Evolutionary conservation across 2,797 vertebrate species (phyloP), one percentile per base, ranked within the genome.

Genomic region (Manis pentadactyla): DNA sequence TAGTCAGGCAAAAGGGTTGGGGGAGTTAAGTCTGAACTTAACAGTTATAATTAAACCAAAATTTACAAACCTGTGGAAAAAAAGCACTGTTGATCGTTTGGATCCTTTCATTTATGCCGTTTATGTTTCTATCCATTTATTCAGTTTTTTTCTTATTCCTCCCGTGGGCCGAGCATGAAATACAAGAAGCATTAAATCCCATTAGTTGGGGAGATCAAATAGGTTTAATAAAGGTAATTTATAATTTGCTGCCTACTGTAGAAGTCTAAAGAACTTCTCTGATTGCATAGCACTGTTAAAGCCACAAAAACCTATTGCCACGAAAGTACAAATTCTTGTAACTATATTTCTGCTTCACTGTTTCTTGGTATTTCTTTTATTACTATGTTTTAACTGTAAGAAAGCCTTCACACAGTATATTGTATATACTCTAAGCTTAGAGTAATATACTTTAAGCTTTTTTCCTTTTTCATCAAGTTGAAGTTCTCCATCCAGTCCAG

Each of bases 201-300:
- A 85, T 77, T 77, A 91, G 55, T 71, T 88, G 55, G 46, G 59
- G 39, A 74, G 7, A 61, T 57, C 55, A 93, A 39, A 12, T 74
- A 68, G 87, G 68, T 51, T 51, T 96, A 59, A 88, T 84, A 78
- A 71, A 74, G 46, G 51, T 90, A 34, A 46, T 85, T 79, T 92
- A 66, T 63, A 64, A 74, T 79, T 55, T 84, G 42, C 12, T 84
- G 17, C 3, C 0, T 82, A 13, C 87, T 90, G 31, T 85, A 29
- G 49, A 89, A 57, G 7, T 61, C 42, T 29, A 37, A 37, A 74
- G 64, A 75, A 59, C 46, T 25, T 27, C 42, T 90, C 31, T 82
- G 29, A 29, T 82, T 77, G 63, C 8, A 5, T 27, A 90, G n/a
- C 81, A 49, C 31, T 83, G n/a, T 18, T 86, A 92, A 89, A 94